Base-by-base conservation (phyloP, 2,797 vertebrate genomes). In the Distichodus sexfasciatus region DNA sequence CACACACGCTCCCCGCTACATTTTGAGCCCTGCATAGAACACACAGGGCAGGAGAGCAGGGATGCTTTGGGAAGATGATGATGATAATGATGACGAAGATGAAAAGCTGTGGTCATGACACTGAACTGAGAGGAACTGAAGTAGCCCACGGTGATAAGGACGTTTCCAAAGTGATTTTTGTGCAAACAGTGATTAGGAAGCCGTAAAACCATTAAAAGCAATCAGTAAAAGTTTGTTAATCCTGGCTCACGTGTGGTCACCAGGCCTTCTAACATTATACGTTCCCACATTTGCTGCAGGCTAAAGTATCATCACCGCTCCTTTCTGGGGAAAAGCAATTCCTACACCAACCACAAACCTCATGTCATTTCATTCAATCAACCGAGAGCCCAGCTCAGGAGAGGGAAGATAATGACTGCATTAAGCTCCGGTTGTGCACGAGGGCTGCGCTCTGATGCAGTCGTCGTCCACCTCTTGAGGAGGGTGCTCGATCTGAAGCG, bases 221-320 rank as follows among this genome's bases (percentile, higher is more conserved):
- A n/a, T n/a, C n/a, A n/a, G n/a, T n/a, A n/a, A n/a, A n/a, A n/a
- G n/a, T n/a, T n/a, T n/a, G n/a, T n/a, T n/a, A n/a, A n/a, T n/a
- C n/a, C n/a, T n/a, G n/a, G n/a, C n/a, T n/a, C n/a, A n/a, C n/a
- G n/a, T n/a, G n/a, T n/a, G n/a, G n/a, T n/a, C n/a, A n/a, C n/a
- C n/a, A n/a, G n/a, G n/a, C n/a, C n/a, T n/a, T n/a, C n/a, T n/a
- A n/a, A n/a, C n/a, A n/a, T n/a, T n/a, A n/a, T n/a, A n/a, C n/a
- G n/a, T 82, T 38, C 33, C 33, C 54, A 57, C 33, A 51, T 81
- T 21, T 72, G 72, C 23, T 66, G 61, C 70, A 54, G 59, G 76
- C 74, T 35, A 3, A 69, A 60, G 76, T 77, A 82, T 84, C 83
- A 86, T 86, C 82, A 79, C 80, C 83, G 63, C 23, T 64, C 79